Evolutionary conservation across 2,113 vertebrate species (phyloP).

Genomic region (Oryctolagus cuniculus): mOryCun1.1 NC_091438.1:123607501-123608000

Average conservation of each 20-base stretch:
- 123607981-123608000: no score
- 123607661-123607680: not conserved
- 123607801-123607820: not conserved
- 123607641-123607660: not conserved
- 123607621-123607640: not conserved
- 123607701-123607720: not conserved
- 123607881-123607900: no score
- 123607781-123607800: not conserved
- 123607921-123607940: no score
- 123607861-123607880: no score
- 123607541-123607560: not conserved
- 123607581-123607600: not conserved
- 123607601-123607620: not conserved
- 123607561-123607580: not conserved
- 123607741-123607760: not conserved
- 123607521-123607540: not conserved
- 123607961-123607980: no score
- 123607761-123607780: not conserved
- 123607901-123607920: no score
- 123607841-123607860: no score
- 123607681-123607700: constrained; percentile 33
- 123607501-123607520: not conserved
- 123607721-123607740: not conserved
- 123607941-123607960: no score
- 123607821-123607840: no score